A percentile compares a stretch with the other conserved stretches of the same genome.
These are phyloP conservation scores for Leucoraja erinaceus DNA, from an alignment of 2,113 vertebrate genomes.

Conservation along the genomic window DNA sequence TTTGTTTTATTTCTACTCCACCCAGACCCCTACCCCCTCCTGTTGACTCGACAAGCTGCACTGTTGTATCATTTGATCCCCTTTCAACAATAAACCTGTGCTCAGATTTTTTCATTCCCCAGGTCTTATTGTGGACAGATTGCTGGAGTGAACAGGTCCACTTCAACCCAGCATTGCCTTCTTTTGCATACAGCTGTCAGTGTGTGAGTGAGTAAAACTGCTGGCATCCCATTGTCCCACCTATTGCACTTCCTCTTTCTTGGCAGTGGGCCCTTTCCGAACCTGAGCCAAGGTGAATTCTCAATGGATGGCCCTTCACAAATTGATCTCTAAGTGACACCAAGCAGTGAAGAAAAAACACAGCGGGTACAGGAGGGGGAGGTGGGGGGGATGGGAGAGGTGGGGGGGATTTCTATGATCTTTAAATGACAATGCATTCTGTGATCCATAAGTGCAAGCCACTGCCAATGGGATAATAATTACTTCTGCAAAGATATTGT, in stretches of 20 bases:
- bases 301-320: constrained; percentile 39
- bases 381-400: not conserved
- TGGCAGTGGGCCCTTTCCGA: constrained; percentile 40
- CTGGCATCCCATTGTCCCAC: constrained; percentile 14
- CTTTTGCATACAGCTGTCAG: constrained; percentile 40
- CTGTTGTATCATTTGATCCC: constrained; percentile 42
- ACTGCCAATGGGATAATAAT: constrained; percentile 38
- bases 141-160: not conserved
- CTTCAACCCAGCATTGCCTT: constrained; percentile 33
- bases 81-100: constrained; percentile 37
- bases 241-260: not conserved
- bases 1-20: constrained; percentile 42
- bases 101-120: constrained; percentile 39
- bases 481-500: constrained; percentile 37
- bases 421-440: constrained; percentile 35
- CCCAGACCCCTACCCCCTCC: constrained; percentile 12
- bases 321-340: constrained; percentile 32
- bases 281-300: constrained; percentile 42
- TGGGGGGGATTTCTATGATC: constrained; percentile 37
- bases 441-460: constrained; percentile 37
- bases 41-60: constrained; percentile 41
- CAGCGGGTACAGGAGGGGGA: not conserved
- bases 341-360: not conserved
- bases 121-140: constrained; percentile 34
- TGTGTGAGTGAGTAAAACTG: not conserved